Evolutionary conservation across 2,888 invertebrate species (phyloP), one percentile per base, ranked within the genome.

Genomic region (Macropis europaea): DNA sequence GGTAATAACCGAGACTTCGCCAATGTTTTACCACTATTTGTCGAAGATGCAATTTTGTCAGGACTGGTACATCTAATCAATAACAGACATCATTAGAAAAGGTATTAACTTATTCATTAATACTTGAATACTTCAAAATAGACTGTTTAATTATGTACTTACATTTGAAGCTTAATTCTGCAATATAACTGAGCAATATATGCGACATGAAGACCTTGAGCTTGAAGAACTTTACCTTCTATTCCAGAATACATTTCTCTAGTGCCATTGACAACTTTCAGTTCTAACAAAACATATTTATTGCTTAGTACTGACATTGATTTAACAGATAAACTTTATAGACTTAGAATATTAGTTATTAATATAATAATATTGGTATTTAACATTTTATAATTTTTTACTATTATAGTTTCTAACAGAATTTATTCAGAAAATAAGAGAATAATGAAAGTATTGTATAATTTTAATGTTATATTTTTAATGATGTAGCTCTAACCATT

Each of bases 1-100:
- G 90, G 90, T 34, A 91, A 82, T 24, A 90, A 76, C 24, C 89
- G 86, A 4, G 91, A 91, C 76, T 91, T 91, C 3, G 90, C 91
- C 57, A 92, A 84, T 3, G 90, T 91, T 84, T 90, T 89, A 28
- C 89, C 90, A 13, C 82, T 77, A 45, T 81, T 85, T 30, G 76
- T 60, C 0, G 86, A 86, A 0, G 79, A 78, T 22, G 66, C 59
- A 53, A 86, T 81, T 72, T 87, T 87, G 30, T 88, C 85, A 0
- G 88, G 86, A 67, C 88, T 88, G 48, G 83, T 81, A 38, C 88
- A 86, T 24, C 87, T 88, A 71, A 32, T n/a, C 43, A 43, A 61
- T 40, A 48, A 42, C 48, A 11, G 15, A 9, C 9, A 63, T 45
- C 36, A 34, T 57, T 30, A 57, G 30, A 34, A 26, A 32, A 5